A percentile compares a stretch with the other conserved stretches of the same genome.
phyloP scores from a whole-genome alignment of 2,797 vertebrate species.

The Catamblyrhynchus diadema region DNA sequence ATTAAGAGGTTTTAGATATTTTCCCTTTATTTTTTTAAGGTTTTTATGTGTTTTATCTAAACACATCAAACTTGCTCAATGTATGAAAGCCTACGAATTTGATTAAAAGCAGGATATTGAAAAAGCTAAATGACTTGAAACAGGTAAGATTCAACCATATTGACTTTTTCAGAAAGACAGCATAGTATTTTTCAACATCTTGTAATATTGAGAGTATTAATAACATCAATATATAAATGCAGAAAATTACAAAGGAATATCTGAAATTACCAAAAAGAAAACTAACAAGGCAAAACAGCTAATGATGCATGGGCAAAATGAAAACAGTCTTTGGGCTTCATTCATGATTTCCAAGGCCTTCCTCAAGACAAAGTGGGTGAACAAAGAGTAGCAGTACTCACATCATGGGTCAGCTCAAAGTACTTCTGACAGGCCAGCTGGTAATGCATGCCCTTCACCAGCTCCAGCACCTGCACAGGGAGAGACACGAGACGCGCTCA shows the following conservation, averaged over 20 bases:
- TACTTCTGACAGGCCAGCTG: conserved; percentile 98
- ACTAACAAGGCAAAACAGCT: conserved; percentile 60
- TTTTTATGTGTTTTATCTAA: neutral
- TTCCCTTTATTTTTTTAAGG: neutral
- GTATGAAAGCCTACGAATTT: neutral
- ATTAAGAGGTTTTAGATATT: neutral
- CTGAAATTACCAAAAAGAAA: neutral
- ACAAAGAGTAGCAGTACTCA: conserved; percentile 79
- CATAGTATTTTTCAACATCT: neutral
- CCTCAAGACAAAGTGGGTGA: neutral
- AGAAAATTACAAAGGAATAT: neutral
- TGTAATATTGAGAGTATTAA: neutral
- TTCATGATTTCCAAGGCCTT: conserved; percentile 19
- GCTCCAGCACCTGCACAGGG: conserved; percentile 86
- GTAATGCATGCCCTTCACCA: conserved; percentile 97
- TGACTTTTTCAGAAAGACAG: neutral
- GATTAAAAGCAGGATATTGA: neutral
- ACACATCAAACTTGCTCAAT: neutral
- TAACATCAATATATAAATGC: neutral
- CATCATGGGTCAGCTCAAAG: conserved; percentile 93
- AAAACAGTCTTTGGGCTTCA: conserved; percentile 19
- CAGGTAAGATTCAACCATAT: neutral
- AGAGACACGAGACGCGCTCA: neutral
- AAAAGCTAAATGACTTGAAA: neutral
- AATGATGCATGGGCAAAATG: conserved; percentile 55